These are phyloP conservation scores for Muntiacus reevesi DNA, from an alignment of 2,113 vertebrate genomes.

Conservation along the genomic window DNA sequence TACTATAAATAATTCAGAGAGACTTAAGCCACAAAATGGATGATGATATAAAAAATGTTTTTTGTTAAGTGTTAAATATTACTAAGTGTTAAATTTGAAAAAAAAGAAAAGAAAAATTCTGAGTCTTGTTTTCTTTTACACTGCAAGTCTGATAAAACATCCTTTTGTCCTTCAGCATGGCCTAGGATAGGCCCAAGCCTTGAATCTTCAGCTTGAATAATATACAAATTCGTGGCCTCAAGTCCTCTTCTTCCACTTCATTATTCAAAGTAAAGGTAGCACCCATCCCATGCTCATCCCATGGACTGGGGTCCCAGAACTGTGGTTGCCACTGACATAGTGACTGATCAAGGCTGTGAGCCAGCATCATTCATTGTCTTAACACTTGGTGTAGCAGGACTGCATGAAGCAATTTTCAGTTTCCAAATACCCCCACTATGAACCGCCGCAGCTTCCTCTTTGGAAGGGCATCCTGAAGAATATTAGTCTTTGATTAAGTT, in stretches of 20 bases:
- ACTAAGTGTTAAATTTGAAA: background rate
- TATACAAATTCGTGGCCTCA: background rate
- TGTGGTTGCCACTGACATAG: background rate
- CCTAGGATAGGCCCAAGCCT: background rate
- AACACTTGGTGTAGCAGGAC: background rate
- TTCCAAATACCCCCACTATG: background rate
- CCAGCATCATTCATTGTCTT: background rate
- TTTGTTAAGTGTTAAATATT: background rate
- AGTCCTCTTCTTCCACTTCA: background rate
- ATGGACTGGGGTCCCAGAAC: background rate
- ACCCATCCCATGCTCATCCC: background rate
- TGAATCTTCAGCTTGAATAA: background rate
- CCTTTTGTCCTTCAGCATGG: background rate
- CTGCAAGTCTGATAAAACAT: background rate
- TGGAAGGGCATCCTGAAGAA: background rate
- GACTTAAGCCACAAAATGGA: background rate
- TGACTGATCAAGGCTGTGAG: background rate
- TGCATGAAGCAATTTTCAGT: background rate
- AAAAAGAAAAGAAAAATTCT: background rate
- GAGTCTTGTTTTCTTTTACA: background rate
- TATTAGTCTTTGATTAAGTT: background rate
- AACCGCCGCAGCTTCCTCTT: background rate
- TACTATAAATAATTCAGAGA: background rate
- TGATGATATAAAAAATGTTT: background rate
- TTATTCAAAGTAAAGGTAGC: background rate